Base-by-base conservation (phyloP, 1,140 invertebrate species). In the Saccostrea cuccullata region DNA sequence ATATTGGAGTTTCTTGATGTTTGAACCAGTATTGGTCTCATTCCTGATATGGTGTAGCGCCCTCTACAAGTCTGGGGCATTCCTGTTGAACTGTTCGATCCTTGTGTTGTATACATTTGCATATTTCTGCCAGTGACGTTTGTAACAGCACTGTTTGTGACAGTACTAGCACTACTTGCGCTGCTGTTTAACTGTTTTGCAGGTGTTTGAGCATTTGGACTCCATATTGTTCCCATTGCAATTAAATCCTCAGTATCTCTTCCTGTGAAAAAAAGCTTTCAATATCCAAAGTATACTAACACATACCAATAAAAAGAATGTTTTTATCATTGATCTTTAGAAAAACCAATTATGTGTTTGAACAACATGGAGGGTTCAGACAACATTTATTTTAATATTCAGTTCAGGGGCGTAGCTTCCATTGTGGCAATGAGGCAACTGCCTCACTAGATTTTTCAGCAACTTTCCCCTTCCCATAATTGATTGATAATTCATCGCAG, bases 161-260 rank as follows among this genome's bases (percentile, higher is more conserved):
- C 82, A 30, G 87, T 82, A 55, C 77, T 64, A 67, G 89, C 36
- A 73, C 40, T 77, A 83, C 60, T 89, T 83, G 60, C 86, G 23
- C 82, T 89, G 86, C 73, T 89, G 88, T 88, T 82, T 36, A 58
- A 40, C 82, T 84, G 83, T 84, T 85, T 56, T 83, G 60, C 30
- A n/a, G 12, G 47, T 36, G 67, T 30, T 85, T 88, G 86, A 55
- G 88, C 26, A 73, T 84, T 90, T 84, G 89, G 84, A 70, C 84
- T 88, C 88, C 90, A 87, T 47, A 87, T 85, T 89, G 86, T 89
- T 60, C 87, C 86, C 84, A 89, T 87, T 23, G 89, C 86, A 86
- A 89, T 89, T 30, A 90, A 82, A 86, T 89, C 89, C 67, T 89
- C 89, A 23, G 89, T 64, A 64, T 89, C 86, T 87, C 84, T 87